Percentiles rank a stretch among this genome's conserved stretches.
Conservation (phyloP, 2,888 invertebrate genomes). For the Seladonia tumulorum region DNA sequence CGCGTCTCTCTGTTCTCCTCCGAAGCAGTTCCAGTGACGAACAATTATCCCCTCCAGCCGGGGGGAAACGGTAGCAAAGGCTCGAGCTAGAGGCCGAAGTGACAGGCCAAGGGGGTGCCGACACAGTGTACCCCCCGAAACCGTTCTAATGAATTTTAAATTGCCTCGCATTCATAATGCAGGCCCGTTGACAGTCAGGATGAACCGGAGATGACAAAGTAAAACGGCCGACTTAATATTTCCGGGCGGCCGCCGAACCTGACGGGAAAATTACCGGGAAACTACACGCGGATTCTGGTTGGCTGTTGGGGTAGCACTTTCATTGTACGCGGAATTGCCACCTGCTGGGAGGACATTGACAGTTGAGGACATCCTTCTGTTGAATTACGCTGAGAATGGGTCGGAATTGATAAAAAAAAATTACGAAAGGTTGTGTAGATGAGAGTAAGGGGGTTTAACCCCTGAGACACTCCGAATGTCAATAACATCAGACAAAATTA, state of each 20-base stretch:
- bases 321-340: background rate
- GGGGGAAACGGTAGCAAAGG: conserved; percentile 35
- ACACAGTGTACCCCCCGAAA: conserved; percentile 51
- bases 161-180: conserved; percentile 83
- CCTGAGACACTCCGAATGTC: too few species aligned
- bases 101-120: conserved; percentile 73
- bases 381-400: background rate
- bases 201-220: conserved; percentile 82
- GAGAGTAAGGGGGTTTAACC: background rate
- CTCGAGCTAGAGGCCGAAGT: conserved; percentile 51
- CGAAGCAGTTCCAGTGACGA: conserved; percentile 79
- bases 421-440: too few species aligned
- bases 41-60: conserved; percentile 81
- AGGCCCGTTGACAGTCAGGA: conserved; percentile 79
- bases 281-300: background rate
- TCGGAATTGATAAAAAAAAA: background rate
- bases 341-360: too few species aligned
- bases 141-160: conserved; percentile 84
- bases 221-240: conserved; percentile 79
- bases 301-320: background rate
- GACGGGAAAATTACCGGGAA: conserved; percentile 19
- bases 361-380: background rate
- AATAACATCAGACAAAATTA: too few species aligned
- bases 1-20: conserved; percentile 49
- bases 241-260: conserved; percentile 51